phyloP scores from a whole-genome alignment of 2,888 invertebrate species.

The Phortica magna region DNA sequence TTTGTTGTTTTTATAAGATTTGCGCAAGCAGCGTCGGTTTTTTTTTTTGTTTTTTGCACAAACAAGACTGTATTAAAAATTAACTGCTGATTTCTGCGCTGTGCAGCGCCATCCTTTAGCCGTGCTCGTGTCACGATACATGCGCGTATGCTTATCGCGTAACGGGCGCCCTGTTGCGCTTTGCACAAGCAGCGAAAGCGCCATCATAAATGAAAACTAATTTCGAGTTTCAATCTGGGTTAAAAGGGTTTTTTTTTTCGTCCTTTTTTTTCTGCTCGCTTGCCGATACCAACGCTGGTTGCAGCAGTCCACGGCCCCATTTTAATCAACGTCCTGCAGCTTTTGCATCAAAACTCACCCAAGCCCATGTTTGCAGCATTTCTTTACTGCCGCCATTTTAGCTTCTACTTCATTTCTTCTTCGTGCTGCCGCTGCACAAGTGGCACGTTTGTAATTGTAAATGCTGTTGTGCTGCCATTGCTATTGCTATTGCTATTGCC shows the following conservation, averaged over 20 bases:
- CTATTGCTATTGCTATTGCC: constrained; percentile 20
- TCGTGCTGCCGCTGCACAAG: neutral
- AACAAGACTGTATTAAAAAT: constrained; percentile 57
- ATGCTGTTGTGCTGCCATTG: constrained; percentile 29
- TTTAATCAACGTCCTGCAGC: constrained; percentile 59
- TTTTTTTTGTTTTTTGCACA: neutral
- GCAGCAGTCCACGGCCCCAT: constrained; percentile 48
- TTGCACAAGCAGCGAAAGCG: neutral
- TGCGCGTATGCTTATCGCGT: neutral
- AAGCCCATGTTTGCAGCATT: neutral
- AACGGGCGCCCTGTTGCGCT: neutral
- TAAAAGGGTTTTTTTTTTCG: constrained; percentile 60
- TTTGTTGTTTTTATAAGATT: neutral
- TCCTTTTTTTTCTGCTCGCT: constrained; percentile 16
- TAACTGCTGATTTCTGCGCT: constrained; percentile 52
- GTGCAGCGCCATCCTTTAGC: no score
- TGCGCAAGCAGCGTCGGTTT: neutral
- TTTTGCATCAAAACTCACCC: neutral
- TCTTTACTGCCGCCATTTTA: neutral
- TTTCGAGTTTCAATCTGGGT: constrained; percentile 72
- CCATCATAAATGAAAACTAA: constrained; percentile 70
- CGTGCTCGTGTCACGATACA: neutral
- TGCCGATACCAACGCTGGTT: neutral
- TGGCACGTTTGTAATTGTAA: constrained; percentile 28
- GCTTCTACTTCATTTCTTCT: constrained; percentile 6